Evolutionary conservation across 2,113 vertebrate species (phyloP).

Genomic region (Erinaceus europaeus): DNA sequence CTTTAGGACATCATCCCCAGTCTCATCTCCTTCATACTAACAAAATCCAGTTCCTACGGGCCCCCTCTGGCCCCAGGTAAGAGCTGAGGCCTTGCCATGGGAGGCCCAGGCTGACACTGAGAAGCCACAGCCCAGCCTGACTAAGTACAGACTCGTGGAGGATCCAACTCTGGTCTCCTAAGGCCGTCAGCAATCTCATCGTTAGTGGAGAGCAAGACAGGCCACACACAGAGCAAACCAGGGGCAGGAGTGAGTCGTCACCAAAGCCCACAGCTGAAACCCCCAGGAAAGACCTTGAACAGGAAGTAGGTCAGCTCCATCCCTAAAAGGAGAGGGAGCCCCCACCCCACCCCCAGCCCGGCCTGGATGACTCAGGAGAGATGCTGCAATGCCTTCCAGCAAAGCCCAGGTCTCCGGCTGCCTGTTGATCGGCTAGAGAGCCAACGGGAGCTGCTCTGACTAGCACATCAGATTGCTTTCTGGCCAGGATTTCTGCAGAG

Average conservation of each 20-base stretch:
- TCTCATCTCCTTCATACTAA: not conserved
- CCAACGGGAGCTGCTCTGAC: slow-evolving; percentile 60
- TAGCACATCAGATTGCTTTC: slow-evolving; percentile 52
- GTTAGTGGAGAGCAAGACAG: not conserved
- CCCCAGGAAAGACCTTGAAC: not conserved
- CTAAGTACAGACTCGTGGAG: not conserved
- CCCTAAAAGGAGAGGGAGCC: too few relatives aligned
- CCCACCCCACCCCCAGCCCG: too few relatives aligned
- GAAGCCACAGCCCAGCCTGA: not conserved
- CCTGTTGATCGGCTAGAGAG: slow-evolving; percentile 30
- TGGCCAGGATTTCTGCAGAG: slow-evolving; percentile 66
- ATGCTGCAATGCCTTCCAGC: slow-evolving; percentile 9
- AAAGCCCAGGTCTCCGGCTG: slow-evolving; percentile 20
- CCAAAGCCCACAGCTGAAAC: not conserved
- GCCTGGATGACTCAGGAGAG: slow-evolving; percentile 59
- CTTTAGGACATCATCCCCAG: not conserved
- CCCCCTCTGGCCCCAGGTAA: slow-evolving; percentile 16
- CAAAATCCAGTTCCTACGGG: not conserved
- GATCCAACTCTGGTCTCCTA: not conserved
- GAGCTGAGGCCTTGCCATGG: not conserved
- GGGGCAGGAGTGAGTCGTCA: not conserved
- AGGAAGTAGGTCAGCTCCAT: too few relatives aligned
- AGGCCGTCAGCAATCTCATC: not conserved
- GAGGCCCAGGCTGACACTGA: not conserved
- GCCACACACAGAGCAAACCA: not conserved